Conservation (phyloP, 2,888 invertebrate genomes). For the Trissolcus brochymenae region DNA sequence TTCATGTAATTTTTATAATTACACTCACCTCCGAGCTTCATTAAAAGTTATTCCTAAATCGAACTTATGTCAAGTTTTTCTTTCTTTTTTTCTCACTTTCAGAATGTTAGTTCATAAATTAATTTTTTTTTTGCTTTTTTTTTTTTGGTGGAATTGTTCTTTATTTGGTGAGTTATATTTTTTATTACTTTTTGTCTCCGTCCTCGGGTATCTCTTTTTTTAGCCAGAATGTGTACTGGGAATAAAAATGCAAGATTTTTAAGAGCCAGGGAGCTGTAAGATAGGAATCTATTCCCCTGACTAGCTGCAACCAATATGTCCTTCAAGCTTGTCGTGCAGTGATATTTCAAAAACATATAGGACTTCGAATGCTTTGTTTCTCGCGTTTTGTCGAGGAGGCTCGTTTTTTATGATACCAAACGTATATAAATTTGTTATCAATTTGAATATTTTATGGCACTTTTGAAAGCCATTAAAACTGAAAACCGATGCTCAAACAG, state of each 20-base stretch:
- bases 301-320: constrained; percentile 47
- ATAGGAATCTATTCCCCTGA: constrained; percentile 44
- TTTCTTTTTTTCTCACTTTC: background rate
- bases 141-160: too few species aligned
- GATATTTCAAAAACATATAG: constrained; percentile 35
- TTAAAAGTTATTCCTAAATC: background rate
- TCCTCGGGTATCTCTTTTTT: too few species aligned
- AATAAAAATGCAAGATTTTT: constrained; percentile 10
- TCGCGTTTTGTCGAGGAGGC: constrained; percentile 4
- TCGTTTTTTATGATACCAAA: constrained; percentile 18
- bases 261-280: background rate
- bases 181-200: too few species aligned
- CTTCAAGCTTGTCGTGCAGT: constrained; percentile 43
- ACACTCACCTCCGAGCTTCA: background rate
- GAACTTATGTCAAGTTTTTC: background rate
- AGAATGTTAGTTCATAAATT: too few species aligned
- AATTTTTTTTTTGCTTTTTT: too few species aligned
- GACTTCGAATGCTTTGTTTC: constrained; percentile 18
- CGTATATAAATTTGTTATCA: constrained; percentile 45
- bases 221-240: background rate
- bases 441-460: constrained; percentile 44
- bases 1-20: constrained; percentile 38
- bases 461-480: constrained; percentile 34
- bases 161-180: too few species aligned
- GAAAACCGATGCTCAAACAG: constrained; percentile 3